These are phyloP conservation scores for Dicaeum eximium DNA, from an alignment of 2,113 vertebrate species.

Conservation along the genomic window DNA sequence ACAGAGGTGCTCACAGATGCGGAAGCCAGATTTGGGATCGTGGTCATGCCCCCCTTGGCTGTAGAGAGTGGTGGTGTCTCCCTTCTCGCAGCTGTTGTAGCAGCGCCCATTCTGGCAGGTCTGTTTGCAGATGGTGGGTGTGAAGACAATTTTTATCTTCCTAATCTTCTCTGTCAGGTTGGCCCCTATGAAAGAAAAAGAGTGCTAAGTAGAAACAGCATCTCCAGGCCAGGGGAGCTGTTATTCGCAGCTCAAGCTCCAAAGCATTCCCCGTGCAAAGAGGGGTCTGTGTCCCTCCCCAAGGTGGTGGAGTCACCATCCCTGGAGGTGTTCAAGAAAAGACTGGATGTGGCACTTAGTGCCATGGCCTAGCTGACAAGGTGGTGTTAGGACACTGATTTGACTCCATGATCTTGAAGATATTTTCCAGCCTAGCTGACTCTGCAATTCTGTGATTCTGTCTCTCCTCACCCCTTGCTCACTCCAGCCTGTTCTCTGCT, in stretches of 20 bases:
- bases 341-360: background rate
- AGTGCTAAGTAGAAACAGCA: background rate
- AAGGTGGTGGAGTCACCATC: background rate
- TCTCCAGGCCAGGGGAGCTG: background rate
- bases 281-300: background rate
- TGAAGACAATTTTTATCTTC: slow-evolving; percentile 92
- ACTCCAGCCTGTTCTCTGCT: background rate
- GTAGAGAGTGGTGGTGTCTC: slow-evolving; percentile 90
- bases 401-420: accelerated
- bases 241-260: background rate
- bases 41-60: slow-evolving; percentile 77
- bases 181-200: slow-evolving; percentile 64
- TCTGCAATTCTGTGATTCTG: background rate
- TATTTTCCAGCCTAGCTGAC: background rate
- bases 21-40: slow-evolving; percentile 83
- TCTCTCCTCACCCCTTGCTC: background rate
- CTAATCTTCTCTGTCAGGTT: slow-evolving; percentile 80
- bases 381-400: background rate
- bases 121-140: slow-evolving; percentile 92
- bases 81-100: slow-evolving; percentile 88
- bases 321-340: background rate
- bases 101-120: slow-evolving; percentile 83
- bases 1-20: slow-evolving; percentile 85
- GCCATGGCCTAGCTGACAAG: background rate
- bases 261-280: background rate